Percentiles rank a stretch among this genome's conserved stretches.
phyloP scores from a whole-genome alignment of 1,140 invertebrate species.

The Neodiprion pinetum region DNA sequence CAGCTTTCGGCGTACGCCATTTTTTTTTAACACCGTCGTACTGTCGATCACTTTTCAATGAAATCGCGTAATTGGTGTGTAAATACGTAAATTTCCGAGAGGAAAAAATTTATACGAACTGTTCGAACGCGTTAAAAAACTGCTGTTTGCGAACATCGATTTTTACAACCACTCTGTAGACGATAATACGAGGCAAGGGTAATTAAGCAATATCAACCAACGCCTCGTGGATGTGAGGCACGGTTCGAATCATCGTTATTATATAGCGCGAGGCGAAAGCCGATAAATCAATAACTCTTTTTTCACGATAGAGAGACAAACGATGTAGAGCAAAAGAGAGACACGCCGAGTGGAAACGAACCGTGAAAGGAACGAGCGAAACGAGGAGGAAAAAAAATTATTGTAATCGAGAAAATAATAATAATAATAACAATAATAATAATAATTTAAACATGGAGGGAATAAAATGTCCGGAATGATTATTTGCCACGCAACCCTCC shows the following conservation, averaged over 20 bases:
- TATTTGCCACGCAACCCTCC: conserved; percentile 4
- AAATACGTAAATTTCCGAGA: too few species aligned
- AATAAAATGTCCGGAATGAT: neutral
- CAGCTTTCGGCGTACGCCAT: too few species aligned
- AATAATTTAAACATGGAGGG: neutral
- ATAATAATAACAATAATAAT: too few species aligned
- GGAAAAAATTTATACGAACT: too few species aligned
- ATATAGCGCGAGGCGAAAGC: neutral
- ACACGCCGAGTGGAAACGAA: neutral
- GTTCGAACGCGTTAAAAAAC: too few species aligned
- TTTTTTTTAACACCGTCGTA: too few species aligned
- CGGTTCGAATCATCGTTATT: too few species aligned
- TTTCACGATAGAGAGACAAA: neutral
- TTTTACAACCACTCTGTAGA: too few species aligned
- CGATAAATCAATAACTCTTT: neutral
- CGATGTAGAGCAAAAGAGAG: neutral
- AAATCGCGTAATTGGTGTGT: too few species aligned
- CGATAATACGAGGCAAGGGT: neutral
- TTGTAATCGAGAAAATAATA: neutral
- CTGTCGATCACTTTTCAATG: too few species aligned
- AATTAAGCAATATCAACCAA: neutral
- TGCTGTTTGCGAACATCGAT: too few species aligned
- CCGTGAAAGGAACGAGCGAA: neutral
- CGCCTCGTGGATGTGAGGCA: neutral
- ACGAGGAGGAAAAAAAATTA: neutral